phyloP scores from a whole-genome alignment of 2,888 invertebrate genomes.

The Diaphora mendica region DNA sequence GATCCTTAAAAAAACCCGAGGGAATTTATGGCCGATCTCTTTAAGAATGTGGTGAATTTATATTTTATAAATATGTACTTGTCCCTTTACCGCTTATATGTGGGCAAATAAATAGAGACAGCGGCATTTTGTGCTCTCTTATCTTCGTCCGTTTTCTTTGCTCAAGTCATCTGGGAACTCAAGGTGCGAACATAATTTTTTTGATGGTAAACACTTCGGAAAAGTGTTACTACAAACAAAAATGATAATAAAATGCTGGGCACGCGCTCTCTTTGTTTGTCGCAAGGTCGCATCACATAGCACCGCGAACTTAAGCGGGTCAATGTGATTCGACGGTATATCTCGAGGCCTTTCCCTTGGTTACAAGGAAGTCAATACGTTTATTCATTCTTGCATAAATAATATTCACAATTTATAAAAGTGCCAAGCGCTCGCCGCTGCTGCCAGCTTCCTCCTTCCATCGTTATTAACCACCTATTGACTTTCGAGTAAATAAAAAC shows the following conservation, averaged over 20 bases:
- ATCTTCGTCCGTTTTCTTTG: neutral
- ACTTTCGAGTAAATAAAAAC: constrained; percentile 34
- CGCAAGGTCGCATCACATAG: constrained; percentile 45
- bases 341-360: constrained; percentile 70
- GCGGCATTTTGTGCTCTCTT: neutral
- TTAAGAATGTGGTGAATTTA: neutral
- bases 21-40: neutral
- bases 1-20: neutral
- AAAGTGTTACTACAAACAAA: constrained; percentile 41
- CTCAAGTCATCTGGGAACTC: neutral
- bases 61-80: neutral
- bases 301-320: constrained; percentile 64
- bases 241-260: constrained; percentile 56
- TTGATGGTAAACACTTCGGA: constrained; percentile 37
- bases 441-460: constrained; percentile 25
- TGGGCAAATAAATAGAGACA: neutral
- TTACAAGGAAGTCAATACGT: constrained; percentile 64
- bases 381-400: constrained; percentile 49
- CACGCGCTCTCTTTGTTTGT: constrained; percentile 60
- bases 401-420: constrained; percentile 39
- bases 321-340: constrained; percentile 70
- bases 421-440: constrained; percentile 11
- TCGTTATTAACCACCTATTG: constrained; percentile 13
- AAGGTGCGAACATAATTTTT: constrained; percentile 16
- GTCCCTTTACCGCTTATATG: neutral